Evolutionary conservation across 2,888 invertebrate genomes (phyloP).

Genomic region (Agonopterix alstromeriana): DNA sequence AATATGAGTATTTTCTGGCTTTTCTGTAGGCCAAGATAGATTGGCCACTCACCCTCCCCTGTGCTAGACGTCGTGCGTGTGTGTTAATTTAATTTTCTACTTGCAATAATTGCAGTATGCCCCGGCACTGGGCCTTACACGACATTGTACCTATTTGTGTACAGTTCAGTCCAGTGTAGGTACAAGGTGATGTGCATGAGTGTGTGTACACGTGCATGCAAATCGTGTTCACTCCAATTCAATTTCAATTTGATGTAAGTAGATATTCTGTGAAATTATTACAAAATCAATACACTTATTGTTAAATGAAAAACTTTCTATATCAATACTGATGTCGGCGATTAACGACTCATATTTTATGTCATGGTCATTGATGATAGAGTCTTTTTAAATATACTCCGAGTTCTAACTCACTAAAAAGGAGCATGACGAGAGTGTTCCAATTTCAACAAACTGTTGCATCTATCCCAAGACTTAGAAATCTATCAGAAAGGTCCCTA

Average conservation of each 20-base stretch:
- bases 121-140: constrained; percentile 33
- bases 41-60: constrained; percentile 48
- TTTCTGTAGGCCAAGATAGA: constrained; percentile 10
- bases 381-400: no score
- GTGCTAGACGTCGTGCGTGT: constrained; percentile 58
- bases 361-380: no score
- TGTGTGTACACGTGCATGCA: constrained; percentile 17
- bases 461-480: no score
- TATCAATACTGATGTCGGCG: no score
- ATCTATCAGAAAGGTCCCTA: background rate
- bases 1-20: background rate
- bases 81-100: constrained; percentile 75
- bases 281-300: no score
- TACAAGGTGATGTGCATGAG: constrained; percentile 35
- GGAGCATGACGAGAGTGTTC: no score
- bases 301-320: no score
- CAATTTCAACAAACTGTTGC: no score
- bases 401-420: no score
- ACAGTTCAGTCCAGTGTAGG: constrained; percentile 17
- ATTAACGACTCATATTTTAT: no score
- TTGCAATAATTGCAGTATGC: constrained; percentile 62
- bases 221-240: constrained; percentile 18
- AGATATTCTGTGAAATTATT: no score
- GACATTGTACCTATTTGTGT: constrained; percentile 56
- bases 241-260: constrained; percentile 8